A percentile compares a stretch with the other conserved stretches of the same genome.
Conservation (phyloP, 92 coral and sea anemone species). For the Palythoa heliodiscus region DNA sequence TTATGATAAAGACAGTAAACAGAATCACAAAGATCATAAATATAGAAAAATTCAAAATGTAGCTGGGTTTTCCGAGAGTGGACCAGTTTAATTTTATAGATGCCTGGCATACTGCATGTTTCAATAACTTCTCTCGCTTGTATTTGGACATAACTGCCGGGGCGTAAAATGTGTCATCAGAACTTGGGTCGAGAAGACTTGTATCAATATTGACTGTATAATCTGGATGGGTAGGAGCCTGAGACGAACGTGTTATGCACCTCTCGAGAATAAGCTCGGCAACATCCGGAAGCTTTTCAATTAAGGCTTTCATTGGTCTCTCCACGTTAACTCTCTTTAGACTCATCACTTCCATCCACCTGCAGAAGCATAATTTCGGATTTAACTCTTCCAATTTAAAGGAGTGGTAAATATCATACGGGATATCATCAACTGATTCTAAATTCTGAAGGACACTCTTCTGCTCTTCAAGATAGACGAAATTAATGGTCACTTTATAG, state of each 20-base stretch:
- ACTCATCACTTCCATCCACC: conserved; percentile 74
- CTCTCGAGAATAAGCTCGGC: conserved; percentile 61
- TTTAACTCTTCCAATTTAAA: neutral
- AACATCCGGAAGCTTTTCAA: conserved; percentile 61
- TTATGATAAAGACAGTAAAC: conserved; percentile 64
- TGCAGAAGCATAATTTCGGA: conserved; percentile 1
- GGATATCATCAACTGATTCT: neutral
- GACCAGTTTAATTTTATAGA: conserved; percentile 77
- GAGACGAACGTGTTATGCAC: conserved; percentile 42
- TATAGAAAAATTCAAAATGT: conserved; percentile 50
- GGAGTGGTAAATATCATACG: neutral
- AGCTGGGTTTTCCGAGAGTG: conserved; percentile 67
- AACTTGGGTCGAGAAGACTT: conserved; percentile 68
- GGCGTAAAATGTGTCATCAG: conserved; percentile 61
- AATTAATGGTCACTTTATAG: neutral
- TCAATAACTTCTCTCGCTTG: conserved; percentile 73
- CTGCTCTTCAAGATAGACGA: neutral
- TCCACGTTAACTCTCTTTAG: conserved; percentile 42
- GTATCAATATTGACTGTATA: conserved; percentile 47
- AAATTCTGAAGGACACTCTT: neutral
- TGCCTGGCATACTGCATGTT: conserved; percentile 76
- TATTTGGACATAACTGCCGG: conserved; percentile 66
- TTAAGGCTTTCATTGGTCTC: conserved; percentile 58
- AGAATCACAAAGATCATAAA: conserved; percentile 60
- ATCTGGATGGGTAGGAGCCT: conserved; percentile 54